Percentiles rank a stretch among this genome's conserved stretches.
These are phyloP conservation scores for Linurgus olivaceus DNA, from an alignment of 2,797 vertebrate genomes.

Conservation along the genomic window DNA sequence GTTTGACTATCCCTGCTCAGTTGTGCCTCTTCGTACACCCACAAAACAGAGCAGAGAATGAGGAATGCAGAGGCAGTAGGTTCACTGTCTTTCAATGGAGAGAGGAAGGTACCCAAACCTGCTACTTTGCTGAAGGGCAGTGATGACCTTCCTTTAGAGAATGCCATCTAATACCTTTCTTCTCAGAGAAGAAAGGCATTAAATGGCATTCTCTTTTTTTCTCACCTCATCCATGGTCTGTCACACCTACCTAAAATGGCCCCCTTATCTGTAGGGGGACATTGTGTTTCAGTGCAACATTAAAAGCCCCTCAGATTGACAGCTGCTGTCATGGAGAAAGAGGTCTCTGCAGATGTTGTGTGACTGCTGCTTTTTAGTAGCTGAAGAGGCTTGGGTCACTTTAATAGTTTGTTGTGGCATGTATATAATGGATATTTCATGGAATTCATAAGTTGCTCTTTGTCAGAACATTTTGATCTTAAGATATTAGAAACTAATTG, in stretches of 20 bases:
- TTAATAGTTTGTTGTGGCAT: neutral
- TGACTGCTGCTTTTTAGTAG: neutral
- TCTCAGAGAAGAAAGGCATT: neutral
- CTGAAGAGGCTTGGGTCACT: neutral
- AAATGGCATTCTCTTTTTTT: neutral
- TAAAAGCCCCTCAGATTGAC: neutral
- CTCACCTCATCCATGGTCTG: neutral
- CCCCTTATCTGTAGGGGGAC: neutral
- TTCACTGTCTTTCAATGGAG: neutral
- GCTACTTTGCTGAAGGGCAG: neutral
- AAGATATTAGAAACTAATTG: neutral
- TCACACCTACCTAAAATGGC: neutral
- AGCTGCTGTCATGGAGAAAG: neutral
- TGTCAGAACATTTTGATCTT: constrained; percentile 20
- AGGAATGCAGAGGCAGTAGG: neutral
- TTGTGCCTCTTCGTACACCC: neutral
- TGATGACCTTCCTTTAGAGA: neutral
- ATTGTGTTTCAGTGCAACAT: neutral
- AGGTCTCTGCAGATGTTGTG: neutral
- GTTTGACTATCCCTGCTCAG: neutral
- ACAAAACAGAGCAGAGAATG: neutral
- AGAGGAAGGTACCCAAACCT: neutral
- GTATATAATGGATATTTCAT: neutral
- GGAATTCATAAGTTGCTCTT: neutral
- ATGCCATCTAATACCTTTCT: neutral